Conservation (phyloP, 2,113 vertebrate genomes). For the Colossoma macropomum region DNA sequence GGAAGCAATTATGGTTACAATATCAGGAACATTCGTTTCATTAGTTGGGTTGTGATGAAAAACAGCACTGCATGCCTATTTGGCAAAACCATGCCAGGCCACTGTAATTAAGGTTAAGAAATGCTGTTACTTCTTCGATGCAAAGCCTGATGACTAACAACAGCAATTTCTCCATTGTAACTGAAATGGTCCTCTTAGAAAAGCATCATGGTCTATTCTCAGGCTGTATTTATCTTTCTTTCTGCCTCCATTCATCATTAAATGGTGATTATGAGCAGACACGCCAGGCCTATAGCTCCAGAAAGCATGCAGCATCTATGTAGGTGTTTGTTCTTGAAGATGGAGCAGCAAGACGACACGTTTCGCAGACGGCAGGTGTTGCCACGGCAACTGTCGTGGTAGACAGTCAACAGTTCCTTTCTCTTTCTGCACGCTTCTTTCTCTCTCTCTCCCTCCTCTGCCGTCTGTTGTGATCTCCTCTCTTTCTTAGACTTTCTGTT, state of each 20-base stretch:
- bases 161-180: too few species aligned
- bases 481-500: conserved; percentile 18
- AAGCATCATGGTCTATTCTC: too few species aligned
- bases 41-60: too few species aligned
- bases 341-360: conserved; percentile 25
- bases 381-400: conserved; percentile 48
- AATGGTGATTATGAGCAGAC: conserved; percentile 26
- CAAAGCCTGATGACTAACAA: too few species aligned
- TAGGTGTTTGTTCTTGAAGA: conserved; percentile 39
- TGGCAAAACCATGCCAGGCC: too few species aligned
- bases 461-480: conserved; percentile 24
- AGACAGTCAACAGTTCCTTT: conserved; percentile 28
- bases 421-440: too few species aligned
- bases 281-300: conserved; percentile 22
- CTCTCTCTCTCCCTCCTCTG: background rate
- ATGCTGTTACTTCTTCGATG: too few species aligned
- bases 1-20: too few species aligned
- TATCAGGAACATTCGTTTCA: too few species aligned
- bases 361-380: conserved; percentile 36
- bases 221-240: background rate
- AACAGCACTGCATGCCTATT: too few species aligned
- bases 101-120: too few species aligned
- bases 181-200: too few species aligned
- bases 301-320: conserved; percentile 27
- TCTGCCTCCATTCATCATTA: background rate